Evolutionary conservation across 2,797 vertebrate genomes (phyloP).

Genomic region (Monodelphis domestica): DNA sequence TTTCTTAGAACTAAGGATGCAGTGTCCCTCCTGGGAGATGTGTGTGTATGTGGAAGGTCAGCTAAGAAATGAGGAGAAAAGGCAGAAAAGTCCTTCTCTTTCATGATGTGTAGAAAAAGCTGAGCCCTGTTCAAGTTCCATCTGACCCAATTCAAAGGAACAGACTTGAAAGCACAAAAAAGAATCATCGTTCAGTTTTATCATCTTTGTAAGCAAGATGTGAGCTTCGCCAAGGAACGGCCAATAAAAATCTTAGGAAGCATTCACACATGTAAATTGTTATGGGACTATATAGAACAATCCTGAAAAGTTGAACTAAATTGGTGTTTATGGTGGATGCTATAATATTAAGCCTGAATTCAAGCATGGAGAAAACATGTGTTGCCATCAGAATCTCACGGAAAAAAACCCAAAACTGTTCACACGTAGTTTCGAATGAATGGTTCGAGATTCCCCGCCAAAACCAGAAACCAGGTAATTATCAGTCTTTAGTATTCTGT

Average conservation of each 20-base stretch:
- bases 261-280: constrained; percentile 30
- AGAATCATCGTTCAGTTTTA: constrained; percentile 43
- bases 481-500: constrained; percentile 42
- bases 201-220: constrained; percentile 39
- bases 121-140: not conserved
- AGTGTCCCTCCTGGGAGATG: not conserved
- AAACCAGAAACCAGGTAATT: constrained; percentile 32
- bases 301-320: constrained; percentile 52
- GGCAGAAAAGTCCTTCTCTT: not conserved
- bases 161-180: constrained; percentile 32
- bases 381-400: constrained; percentile 40
- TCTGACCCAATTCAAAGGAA: constrained; percentile 17
- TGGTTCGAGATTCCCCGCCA: constrained; percentile 27
- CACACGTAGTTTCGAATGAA: constrained; percentile 53
- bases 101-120: not conserved
- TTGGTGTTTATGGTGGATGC: constrained; percentile 8
- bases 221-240: constrained; percentile 20
- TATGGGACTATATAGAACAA: constrained; percentile 35
- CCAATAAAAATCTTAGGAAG: constrained; percentile 42
- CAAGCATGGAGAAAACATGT: constrained; percentile 47
- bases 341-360: constrained; percentile 46
- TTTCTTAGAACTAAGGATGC: constrained; percentile 19
- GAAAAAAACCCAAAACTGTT: constrained; percentile 45
- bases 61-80: not conserved
- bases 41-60: not conserved